These are phyloP conservation scores for Eupleurogrammus muticus DNA, from an alignment of 2,797 vertebrate species.

Conservation along the genomic window DNA sequence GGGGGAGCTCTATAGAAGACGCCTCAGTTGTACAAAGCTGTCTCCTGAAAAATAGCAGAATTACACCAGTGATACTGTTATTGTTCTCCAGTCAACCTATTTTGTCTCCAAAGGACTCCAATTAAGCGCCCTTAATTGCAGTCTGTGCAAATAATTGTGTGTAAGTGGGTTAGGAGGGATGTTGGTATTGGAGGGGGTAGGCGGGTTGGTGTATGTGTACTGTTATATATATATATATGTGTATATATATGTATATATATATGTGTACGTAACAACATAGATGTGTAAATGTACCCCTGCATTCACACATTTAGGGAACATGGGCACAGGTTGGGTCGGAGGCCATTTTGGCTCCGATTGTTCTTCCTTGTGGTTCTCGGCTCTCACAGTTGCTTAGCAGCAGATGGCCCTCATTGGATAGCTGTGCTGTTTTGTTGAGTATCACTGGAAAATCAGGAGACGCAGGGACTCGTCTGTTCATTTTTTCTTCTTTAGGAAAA, in stretches of 20 bases:
- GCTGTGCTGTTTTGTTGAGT: conserved; percentile 77
- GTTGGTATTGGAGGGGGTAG: conserved; percentile 21
- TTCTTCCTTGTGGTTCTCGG: conserved; percentile 77
- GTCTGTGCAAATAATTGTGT: conserved; percentile 75
- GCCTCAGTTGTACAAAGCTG: conserved; percentile 60
- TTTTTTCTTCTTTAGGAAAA: conserved; percentile 32
- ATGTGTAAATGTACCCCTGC: conserved; percentile 81
- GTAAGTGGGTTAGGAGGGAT: conserved; percentile 52
- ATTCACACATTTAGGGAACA: conserved; percentile 86
- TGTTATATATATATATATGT: conserved; percentile 57
- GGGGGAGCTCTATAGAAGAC: conserved; percentile 85
- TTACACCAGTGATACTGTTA: conserved; percentile 78
- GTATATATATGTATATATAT: conserved; percentile 58
- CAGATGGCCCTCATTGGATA: conserved; percentile 70
- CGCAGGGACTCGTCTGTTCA: conserved; percentile 28
- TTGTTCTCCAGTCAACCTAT: conserved; percentile 70
- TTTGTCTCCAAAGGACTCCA: conserved; percentile 79
- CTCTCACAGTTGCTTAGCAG: conserved; percentile 80
- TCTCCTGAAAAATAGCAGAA: conserved; percentile 74
- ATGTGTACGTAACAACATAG: conserved; percentile 73
- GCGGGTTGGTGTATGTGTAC: conserved; percentile 64
- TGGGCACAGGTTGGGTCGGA: conserved; percentile 83
- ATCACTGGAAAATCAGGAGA: conserved; percentile 82
- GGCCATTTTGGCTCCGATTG: conserved; percentile 71
- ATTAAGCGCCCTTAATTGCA: conserved; percentile 82